Conservation (phyloP, 2,888 invertebrate genomes). For the Tipula confusa region DNA sequence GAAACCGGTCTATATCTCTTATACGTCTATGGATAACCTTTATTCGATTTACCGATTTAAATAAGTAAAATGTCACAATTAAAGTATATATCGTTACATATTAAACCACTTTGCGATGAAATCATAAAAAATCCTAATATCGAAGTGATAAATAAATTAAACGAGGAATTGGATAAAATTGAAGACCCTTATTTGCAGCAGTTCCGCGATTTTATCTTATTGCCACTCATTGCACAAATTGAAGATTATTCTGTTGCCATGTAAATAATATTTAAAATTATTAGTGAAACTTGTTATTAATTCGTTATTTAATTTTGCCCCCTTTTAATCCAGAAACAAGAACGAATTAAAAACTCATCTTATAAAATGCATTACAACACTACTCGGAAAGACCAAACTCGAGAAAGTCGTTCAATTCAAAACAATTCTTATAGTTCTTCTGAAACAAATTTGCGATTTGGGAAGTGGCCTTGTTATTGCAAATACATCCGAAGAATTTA, state of each 20-base stretch:
- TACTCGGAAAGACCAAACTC: conserved; percentile 42
- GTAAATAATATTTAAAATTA: conserved; percentile 39
- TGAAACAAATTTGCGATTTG: conserved; percentile 44
- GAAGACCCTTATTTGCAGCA: conserved; percentile 43
- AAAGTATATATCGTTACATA: not conserved
- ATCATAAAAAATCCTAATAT: conserved; percentile 42
- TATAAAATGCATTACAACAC: conserved; percentile 42
- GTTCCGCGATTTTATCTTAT: conserved; percentile 44
- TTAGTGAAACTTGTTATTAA: not conserved
- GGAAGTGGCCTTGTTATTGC: conserved; percentile 36
- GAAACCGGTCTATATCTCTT: too few species aligned
- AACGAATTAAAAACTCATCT: conserved; percentile 44
- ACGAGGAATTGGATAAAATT: conserved; percentile 41
- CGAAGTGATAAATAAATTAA: conserved; percentile 39
- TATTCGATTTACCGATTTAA: not conserved
- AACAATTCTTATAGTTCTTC: conserved; percentile 42
- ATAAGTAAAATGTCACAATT: conserved; percentile 26
- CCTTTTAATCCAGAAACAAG: conserved; percentile 40
- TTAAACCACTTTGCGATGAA: conserved; percentile 42
- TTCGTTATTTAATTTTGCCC: not conserved
- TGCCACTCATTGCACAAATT: conserved; percentile 46
- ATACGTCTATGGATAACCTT: too few species aligned
- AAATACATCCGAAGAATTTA: conserved; percentile 47
- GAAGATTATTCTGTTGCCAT: conserved; percentile 40
- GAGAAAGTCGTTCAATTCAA: conserved; percentile 43